These are phyloP conservation scores for Lepus oiostolus DNA, from an alignment of 2,797 vertebrate genomes.

Conservation along the genomic window DNA sequence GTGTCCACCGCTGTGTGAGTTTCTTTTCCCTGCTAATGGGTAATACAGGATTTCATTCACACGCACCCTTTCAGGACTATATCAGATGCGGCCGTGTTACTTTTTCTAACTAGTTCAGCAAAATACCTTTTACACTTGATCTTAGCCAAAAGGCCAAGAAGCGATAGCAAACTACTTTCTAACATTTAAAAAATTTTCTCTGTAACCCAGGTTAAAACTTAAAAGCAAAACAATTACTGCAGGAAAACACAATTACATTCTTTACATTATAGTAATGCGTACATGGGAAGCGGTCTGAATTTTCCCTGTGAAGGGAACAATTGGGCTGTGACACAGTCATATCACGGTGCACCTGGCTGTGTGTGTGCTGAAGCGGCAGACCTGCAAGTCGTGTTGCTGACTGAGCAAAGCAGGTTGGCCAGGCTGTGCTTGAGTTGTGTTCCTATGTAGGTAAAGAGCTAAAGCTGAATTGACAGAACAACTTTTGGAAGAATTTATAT, in stretches of 20 bases:
- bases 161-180: no score
- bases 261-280: not conserved
- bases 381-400: not conserved
- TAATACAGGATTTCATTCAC: no score
- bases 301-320: not conserved
- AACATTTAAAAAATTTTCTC: not conserved
- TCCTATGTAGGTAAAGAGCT: not conserved
- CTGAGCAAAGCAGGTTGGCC: not conserved
- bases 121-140: not conserved
- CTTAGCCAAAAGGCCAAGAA: no score
- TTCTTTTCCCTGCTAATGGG: no score
- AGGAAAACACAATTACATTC: not conserved
- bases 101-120: slow-evolving; percentile 3
- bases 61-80: not conserved
- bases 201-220: not conserved
- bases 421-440: not conserved
- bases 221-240: not conserved
- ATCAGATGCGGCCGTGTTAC: not conserved
- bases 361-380: not conserved
- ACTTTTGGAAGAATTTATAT: slow-evolving; percentile 8
- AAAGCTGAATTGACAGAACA: not conserved
- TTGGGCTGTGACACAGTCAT: not conserved
- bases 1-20: not conserved
- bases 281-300: not conserved
- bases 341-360: not conserved